phyloP scores from a whole-genome alignment of 2,113 vertebrate genomes.

The Bos indicus region DNA sequence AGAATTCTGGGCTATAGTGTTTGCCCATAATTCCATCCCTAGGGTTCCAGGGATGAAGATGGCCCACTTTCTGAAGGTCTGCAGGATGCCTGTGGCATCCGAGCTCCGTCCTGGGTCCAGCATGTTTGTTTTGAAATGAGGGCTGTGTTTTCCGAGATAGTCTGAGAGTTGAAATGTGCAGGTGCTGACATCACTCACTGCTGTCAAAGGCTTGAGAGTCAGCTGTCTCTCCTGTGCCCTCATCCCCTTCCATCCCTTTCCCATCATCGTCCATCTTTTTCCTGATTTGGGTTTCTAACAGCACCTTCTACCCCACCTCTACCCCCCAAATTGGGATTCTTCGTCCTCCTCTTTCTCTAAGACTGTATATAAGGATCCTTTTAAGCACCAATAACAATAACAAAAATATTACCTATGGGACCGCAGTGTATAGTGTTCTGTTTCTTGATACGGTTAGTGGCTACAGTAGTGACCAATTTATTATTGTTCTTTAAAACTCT shows the following conservation, averaged over 20 bases:
- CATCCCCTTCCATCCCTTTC: accelerated
- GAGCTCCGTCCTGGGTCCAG: neutral
- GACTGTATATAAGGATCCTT: neutral
- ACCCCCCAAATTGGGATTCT: neutral
- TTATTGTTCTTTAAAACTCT: neutral
- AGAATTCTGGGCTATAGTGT: neutral
- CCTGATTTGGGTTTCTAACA: neutral
- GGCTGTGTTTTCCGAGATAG: neutral
- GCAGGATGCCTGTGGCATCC: neutral
- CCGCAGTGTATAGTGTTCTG: neutral
- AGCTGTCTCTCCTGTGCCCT: neutral
- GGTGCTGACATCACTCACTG: neutral
- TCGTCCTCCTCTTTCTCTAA: neutral
- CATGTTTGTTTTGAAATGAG: neutral
- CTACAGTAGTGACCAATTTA: neutral
- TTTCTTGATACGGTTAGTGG: neutral
- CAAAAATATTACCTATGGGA: neutral
- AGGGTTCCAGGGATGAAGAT: neutral
- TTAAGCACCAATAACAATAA: neutral
- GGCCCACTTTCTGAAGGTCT: neutral
- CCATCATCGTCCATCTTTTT: neutral
- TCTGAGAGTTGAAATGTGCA: neutral
- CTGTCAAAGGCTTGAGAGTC: neutral
- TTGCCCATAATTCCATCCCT: neutral
- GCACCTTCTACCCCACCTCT: neutral